Evolutionary conservation across 2,113 vertebrate species (phyloP), one percentile per base, ranked within the genome.

Genomic region (Galbula dea): DNA sequence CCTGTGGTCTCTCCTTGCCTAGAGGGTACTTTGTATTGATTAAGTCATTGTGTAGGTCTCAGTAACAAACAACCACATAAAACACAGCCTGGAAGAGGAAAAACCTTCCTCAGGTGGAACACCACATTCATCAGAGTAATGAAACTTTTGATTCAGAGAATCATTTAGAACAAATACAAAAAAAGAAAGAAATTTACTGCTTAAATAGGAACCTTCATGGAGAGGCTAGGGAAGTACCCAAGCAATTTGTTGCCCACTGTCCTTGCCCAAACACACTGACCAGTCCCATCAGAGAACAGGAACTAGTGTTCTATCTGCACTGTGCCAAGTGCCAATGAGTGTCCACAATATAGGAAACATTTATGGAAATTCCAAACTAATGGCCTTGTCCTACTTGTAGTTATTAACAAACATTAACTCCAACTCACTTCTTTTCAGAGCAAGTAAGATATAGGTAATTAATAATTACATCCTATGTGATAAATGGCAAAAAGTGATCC

Each of bases 21-120:
- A n/a, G 26, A 94, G 96, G 92, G 84, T 88, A 93, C 87, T 97
- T 97, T 94, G 94, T 98, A 98, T 98, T 97, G 98, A 98, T 98
- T 98, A 95, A 97, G 80, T 88, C 94, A 94, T 97, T 97, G 90
- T 95, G 83, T 96, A 97, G 92, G 95, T 94, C 96, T 97, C 74
- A 13, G 80, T 96, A 95, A 97, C 88, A 98, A 98, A 67, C 68
- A 95, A 74, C 87, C 92, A 96, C 96, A 97, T 97, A 95, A 98
- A 98, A 97, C 9, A 24, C 37, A 95, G 83, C 82, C 77, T 94
- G 51, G 89, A 91, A 96, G 86, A 96, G 88, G 73, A 93, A 88
- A 96, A 97, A 94, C 62, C 92, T 96, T 93, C 82, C 66, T 95
- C 66, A 90, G 96, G 94, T 96, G 73, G 68, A 92, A 96, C 94